Percentiles rank a stretch among this genome's conserved stretches.
Evolutionary conservation across 2,797 vertebrate species (phyloP).

Genomic region (Tokudaia tokunoshimensis): DNA sequence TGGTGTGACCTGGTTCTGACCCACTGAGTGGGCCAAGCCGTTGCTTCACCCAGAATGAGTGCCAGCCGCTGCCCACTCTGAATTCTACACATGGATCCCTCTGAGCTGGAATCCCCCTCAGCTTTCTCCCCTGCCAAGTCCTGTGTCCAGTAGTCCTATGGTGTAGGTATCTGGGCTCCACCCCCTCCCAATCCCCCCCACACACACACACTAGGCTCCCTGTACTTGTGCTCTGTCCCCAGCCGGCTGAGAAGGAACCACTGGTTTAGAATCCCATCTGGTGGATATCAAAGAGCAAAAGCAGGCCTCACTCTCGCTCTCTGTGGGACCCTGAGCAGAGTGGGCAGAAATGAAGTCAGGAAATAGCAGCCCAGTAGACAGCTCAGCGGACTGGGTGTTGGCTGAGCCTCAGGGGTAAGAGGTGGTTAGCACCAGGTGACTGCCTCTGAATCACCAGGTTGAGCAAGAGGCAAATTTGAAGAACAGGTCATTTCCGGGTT

Average conservation of each 20-base stretch:
- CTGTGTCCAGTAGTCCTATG: background rate
- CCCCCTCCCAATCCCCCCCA: background rate
- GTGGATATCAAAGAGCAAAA: background rate
- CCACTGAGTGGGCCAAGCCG: background rate
- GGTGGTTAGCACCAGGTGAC: conserved; percentile 7
- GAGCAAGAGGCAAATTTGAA: conserved; percentile 53
- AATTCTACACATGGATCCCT: conserved; percentile 49
- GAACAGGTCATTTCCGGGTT: background rate
- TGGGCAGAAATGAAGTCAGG: background rate
- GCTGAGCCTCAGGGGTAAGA: background rate
- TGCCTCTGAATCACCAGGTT: conserved; percentile 62
- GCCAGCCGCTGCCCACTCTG: conserved; percentile 50
- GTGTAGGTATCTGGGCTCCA: background rate
- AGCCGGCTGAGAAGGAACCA: background rate
- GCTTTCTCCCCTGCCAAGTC: background rate
- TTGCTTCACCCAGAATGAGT: background rate
- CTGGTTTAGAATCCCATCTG: background rate
- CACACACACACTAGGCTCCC: background rate
- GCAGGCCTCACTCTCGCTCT: background rate
- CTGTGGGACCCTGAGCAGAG: background rate
- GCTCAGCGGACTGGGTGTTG: background rate
- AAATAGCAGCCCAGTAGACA: background rate
- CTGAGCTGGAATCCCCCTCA: conserved; percentile 29
- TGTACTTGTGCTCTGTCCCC: background rate
- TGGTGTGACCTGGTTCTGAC: background rate